These are phyloP conservation scores for Ptilonorhynchus violaceus DNA, from an alignment of 2,113 vertebrate genomes.

Conservation along the genomic window DNA sequence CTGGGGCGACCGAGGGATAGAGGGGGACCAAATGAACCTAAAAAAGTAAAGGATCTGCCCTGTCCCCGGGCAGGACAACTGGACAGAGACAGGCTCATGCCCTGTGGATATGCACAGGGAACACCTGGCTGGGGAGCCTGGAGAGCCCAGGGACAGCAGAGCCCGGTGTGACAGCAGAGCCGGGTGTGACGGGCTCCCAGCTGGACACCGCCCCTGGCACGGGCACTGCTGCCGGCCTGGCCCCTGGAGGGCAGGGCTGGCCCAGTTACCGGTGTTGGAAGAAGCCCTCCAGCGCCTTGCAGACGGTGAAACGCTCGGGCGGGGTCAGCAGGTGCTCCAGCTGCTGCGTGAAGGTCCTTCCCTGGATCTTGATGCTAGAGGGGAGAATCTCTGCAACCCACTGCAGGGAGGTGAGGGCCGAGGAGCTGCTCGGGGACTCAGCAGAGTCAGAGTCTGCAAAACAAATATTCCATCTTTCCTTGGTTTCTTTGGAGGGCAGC, in stretches of 20 bases:
- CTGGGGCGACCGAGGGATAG: neutral
- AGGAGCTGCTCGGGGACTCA: constrained; percentile 79
- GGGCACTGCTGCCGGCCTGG: neutral
- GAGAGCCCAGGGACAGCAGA: neutral
- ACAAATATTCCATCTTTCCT: neutral
- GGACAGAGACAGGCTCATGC: neutral
- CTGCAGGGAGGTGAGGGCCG: constrained; percentile 92
- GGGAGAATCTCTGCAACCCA: constrained; percentile 98
- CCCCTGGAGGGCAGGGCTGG: too few relatives aligned
- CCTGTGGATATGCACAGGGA: fast-evolving
- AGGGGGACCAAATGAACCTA: neutral
- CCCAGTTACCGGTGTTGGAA: constrained; percentile 92
- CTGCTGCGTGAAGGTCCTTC: constrained; percentile 94
- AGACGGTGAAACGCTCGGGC: constrained; percentile 88
- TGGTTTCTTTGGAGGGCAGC: neutral
- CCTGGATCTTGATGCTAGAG: constrained; percentile 93
- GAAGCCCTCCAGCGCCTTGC: constrained; percentile 94
- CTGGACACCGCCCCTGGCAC: fast-evolving
- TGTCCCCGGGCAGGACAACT: neutral
- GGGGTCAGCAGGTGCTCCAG: constrained; percentile 94
- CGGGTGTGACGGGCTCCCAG: neutral
- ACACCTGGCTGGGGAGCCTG: neutral
- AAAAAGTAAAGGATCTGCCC: neutral
- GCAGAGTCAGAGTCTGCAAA: constrained; percentile 81
- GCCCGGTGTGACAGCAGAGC: neutral